Evolutionary conservation across 2,113 vertebrate genomes (phyloP), one percentile per base, ranked within the genome.

Genomic region (Atractosteus spatula): DNA sequence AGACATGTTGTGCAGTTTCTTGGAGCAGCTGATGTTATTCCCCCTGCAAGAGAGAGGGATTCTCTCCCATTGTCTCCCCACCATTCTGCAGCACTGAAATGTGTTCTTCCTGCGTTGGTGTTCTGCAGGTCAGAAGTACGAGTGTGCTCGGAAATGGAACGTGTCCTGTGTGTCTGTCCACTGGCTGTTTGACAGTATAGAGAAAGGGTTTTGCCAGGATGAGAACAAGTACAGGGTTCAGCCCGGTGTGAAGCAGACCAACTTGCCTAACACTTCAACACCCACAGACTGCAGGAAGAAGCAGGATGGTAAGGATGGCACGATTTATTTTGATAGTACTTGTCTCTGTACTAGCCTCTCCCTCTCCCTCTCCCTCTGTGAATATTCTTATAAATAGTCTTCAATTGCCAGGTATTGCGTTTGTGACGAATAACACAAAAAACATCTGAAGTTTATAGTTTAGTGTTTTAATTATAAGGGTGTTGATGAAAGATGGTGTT

Each of bases 111-210:
- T 29, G 29, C 2, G 29, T 29, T 62, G 57, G 57, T 75, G 4
- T 12, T 75, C 16, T 78, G 12, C 75, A 99, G 98, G 98, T 83
- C 96, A 96, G 84, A 99, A 99, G 83, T 99, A 97, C 11, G 96
- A 99, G 83, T 98, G 96, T 84, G 98, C 97, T 7, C 92, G 78
- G 75, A 98, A 93, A 77, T 99, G 98, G 98, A 99, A 99, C 7
- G 92, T 99, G 62, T 96, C 94, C 69, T 99, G 98, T 70, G 93
- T 99, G 75, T 93, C 96, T 17, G 74, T 93, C 13, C 91, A 94
- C 69, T 99, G 98, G 98, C 91, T 99, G 79, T 96, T 95, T 86
- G 95, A 98, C 84, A 98, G 97, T 84, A 92, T 99, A 51, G 92
- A 97, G 73, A 97, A 93, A 57, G 95, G 96, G 13, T 97, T 93